Evolutionary conservation across 2,888 invertebrate genomes (phyloP), one percentile per base, ranked within the genome.

Genomic region (Trichogramma dendrolimi): DNA sequence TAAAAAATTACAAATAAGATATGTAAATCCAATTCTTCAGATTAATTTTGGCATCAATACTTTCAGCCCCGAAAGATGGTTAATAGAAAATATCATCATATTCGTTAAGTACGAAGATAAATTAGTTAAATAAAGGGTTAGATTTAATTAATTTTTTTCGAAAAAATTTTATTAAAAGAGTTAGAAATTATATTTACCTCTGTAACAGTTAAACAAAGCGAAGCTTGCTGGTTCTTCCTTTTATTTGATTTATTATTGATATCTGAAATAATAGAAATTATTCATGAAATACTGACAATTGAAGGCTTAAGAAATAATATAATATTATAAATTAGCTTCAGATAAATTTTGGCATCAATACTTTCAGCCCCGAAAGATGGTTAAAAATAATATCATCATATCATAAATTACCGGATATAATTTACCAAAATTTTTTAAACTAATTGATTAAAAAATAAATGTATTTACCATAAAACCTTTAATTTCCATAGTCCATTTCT

Each of bases 331-430:
- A 46, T 69, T 68, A 67, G 65, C 64, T 6, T 65, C 65, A 65
- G 65, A 58, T 60, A 40, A 41, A 27, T 8, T 51, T 62, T 62
- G 46, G 4, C 65, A 65, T 65, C 65, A 65, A 65, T 58, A 40
- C 65, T 65, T 61, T 71, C 72, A 71, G 71, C 67, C 71, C 71
- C 72, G 72, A 72, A 71, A 72, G 71, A 69, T 64, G 55, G 57
- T 63, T 44, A 61, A 39, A 48, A 56, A 58, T 39, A 66, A 55
- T 57, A 47, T 65, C 61, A 64, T 60, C 60, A 59, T 58, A 40
- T 58, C 11, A 47, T 56, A 56, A 52, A 14, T 2, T 27, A 27
- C 27, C 3, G 27, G 27, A 27, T 27, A 27, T 27, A 27, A 27
- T 27, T 27, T 27, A 2, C 27, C 27, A 27, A 27, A 27, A 27